These are phyloP conservation scores for Danio choprae DNA, from an alignment of 2,797 vertebrate genomes.

Conservation along the genomic window DNA sequence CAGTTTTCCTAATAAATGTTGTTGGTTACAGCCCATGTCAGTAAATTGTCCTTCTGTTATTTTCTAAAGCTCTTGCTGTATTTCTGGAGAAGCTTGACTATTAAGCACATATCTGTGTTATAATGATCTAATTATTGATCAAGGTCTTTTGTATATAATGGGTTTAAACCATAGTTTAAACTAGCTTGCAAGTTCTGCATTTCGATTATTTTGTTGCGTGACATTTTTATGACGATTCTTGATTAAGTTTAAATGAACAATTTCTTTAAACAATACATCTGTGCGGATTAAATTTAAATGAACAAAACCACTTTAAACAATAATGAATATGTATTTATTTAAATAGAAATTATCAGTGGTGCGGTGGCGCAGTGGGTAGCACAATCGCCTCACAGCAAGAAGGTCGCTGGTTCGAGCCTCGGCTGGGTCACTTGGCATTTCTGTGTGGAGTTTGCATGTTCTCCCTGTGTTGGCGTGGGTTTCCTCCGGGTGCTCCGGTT, in stretches of 20 bases:
- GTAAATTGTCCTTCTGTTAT: background rate
- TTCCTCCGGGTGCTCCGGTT: too few species aligned
- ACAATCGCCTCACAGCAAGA: too few species aligned
- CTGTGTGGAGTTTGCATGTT: too few species aligned
- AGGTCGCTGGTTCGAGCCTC: too few species aligned
- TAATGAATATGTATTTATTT: background rate
- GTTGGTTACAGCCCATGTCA: background rate
- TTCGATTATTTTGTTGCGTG: background rate
- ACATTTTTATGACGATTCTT: background rate
- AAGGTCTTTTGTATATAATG: background rate
- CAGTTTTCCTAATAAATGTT: conserved; percentile 16
- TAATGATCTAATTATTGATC: background rate
- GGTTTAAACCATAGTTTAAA: background rate
- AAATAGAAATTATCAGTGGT: background rate
- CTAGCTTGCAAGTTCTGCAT: background rate
- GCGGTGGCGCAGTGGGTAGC: too few species aligned
- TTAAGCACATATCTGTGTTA: background rate
- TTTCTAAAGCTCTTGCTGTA: background rate
- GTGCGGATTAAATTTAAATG: background rate
- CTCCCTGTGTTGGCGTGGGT: too few species aligned
- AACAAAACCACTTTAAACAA: background rate
- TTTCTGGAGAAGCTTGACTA: background rate
- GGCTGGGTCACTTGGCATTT: too few species aligned
- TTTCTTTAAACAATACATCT: background rate
- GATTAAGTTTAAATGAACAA: too few species aligned